These are phyloP conservation scores for Chloroceryle aenea DNA, from an alignment of 2,113 vertebrate species.

Conservation along the genomic window DNA sequence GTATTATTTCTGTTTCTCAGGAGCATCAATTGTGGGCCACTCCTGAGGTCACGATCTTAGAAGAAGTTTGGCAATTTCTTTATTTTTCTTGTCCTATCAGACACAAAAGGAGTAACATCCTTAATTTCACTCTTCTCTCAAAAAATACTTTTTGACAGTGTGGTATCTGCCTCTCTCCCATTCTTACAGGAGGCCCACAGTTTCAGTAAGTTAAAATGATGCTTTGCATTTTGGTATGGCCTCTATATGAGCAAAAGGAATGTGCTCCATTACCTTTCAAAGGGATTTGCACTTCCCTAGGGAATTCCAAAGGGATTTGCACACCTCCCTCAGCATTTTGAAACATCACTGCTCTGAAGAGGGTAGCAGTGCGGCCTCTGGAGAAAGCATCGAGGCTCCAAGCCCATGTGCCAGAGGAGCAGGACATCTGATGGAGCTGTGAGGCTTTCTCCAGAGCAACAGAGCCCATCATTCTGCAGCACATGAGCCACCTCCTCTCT, in stretches of 20 bases:
- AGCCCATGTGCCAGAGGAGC: fast-evolving
- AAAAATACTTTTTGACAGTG: background rate
- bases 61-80: background rate
- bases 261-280: background rate
- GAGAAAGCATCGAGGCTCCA: background rate
- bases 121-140: background rate
- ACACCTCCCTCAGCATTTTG: background rate
- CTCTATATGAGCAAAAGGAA: background rate
- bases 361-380: fast-evolving
- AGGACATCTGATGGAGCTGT: fast-evolving
- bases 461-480: fast-evolving
- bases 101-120: background rate
- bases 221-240: background rate
- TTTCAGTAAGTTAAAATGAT: background rate
- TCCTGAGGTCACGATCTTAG: background rate
- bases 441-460: background rate
- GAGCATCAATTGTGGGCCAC: background rate
- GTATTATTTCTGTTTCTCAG: slow-evolving; percentile 8
- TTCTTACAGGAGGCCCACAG: background rate
- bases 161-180: background rate
- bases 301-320: background rate
- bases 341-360: background rate
- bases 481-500: background rate
- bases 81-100: background rate
- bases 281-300: background rate